Conservation (phyloP, 2,888 invertebrate genomes). For the Junonia oenone region DNA sequence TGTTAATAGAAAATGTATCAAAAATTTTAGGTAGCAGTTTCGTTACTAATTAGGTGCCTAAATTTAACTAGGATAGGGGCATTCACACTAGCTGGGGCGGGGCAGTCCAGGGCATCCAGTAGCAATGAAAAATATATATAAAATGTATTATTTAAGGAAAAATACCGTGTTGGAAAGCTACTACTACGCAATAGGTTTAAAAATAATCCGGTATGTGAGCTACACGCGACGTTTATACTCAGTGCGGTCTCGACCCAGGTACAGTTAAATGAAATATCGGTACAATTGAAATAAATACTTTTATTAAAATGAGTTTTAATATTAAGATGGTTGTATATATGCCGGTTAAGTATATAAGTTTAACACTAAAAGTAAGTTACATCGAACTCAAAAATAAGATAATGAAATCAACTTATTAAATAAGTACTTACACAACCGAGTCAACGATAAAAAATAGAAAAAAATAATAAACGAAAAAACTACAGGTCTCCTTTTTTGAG, state of each 20-base stretch:
- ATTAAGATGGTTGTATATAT: slow-evolving; percentile 63
- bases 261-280: slow-evolving; percentile 64
- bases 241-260: slow-evolving; percentile 40
- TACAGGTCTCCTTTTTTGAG: slow-evolving; percentile 45
- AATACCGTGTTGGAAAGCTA: slow-evolving; percentile 66
- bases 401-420: slow-evolving; percentile 67
- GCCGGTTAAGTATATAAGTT: slow-evolving; percentile 73
- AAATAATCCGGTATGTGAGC: slow-evolving; percentile 76
- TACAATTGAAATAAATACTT: slow-evolving; percentile 67
- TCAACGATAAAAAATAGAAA: slow-evolving; percentile 59
- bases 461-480: slow-evolving; percentile 34
- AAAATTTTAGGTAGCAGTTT: slow-evolving; percentile 59
- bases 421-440: slow-evolving; percentile 81
- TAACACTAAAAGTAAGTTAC: slow-evolving; percentile 72
- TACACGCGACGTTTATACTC: slow-evolving; percentile 42
- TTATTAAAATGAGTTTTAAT: slow-evolving; percentile 70
- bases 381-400: slow-evolving; percentile 58
- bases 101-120: slow-evolving; percentile 72
- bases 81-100: slow-evolving; percentile 72
- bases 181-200: slow-evolving; percentile 50
- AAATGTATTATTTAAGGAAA: slow-evolving; percentile 46
- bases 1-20: slow-evolving; percentile 45
- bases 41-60: slow-evolving; percentile 64
- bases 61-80: slow-evolving; percentile 63
- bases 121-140: slow-evolving; percentile 63